Evolutionary conservation across 2,113 vertebrate species (phyloP).

Genomic region (Tretioscincus oriximinensis): DNA sequence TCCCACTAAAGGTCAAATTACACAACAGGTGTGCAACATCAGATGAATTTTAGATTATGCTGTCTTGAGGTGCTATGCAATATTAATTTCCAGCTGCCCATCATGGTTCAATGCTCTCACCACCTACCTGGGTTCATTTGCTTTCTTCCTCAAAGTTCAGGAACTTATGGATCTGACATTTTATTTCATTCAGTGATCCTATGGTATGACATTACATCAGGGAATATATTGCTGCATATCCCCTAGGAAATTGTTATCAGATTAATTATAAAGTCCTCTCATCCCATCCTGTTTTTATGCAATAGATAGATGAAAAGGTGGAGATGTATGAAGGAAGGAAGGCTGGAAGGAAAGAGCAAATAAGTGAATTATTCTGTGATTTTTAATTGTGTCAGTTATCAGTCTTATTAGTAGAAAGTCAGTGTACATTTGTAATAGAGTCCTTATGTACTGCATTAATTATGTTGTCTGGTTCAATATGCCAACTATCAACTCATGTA

Average conservation of each 20-base stretch:
- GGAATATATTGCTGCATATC: background rate
- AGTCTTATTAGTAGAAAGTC: no score
- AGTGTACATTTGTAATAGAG: no score
- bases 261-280: background rate
- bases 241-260: background rate
- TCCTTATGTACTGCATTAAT: no score
- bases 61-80: constrained; percentile 14
- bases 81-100: constrained; percentile 29
- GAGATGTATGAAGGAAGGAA: background rate
- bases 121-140: constrained; percentile 11
- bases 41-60: constrained; percentile 23
- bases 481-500: no score
- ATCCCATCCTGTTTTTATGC: no score
- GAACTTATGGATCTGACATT: background rate
- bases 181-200: background rate
- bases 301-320: no score
- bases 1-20: constrained; percentile 16
- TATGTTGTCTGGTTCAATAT: no score
- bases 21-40: constrained; percentile 14
- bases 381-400: no score
- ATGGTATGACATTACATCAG: background rate
- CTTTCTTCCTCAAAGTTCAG: constrained; percentile 6
- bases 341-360: background rate
- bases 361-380: no score
- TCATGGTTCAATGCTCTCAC: background rate